phyloP scores from a whole-genome alignment of 2,888 invertebrate genomes.

The Aleiodes alternator region DNA sequence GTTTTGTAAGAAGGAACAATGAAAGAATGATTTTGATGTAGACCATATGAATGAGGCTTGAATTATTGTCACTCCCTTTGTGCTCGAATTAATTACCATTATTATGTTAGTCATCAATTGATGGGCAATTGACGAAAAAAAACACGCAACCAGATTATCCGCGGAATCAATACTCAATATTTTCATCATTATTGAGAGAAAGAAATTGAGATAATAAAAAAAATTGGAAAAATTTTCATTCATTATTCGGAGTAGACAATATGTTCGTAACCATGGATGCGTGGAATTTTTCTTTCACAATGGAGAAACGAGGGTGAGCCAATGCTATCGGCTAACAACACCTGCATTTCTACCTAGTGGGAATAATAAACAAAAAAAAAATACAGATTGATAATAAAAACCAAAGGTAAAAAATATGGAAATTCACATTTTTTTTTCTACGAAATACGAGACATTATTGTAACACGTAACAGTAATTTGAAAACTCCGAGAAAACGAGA shows the following conservation, averaged over 20 bases:
- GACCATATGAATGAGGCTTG: constrained; percentile 22
- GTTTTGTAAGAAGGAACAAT: background rate
- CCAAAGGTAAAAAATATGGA: background rate
- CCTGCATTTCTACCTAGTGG: constrained; percentile 8
- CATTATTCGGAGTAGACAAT: constrained; percentile 19
- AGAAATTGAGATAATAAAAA: background rate
- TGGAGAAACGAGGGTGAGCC: background rate
- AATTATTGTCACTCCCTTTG: constrained; percentile 9
- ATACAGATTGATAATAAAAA: constrained; percentile 4
- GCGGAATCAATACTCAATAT: constrained; percentile 11
- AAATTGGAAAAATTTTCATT: background rate
- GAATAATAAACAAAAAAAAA: constrained; percentile 23
- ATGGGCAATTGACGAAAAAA: background rate
- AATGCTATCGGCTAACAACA: constrained; percentile 5
- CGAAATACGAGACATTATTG: constrained; percentile 21
- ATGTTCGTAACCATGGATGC: constrained; percentile 24
- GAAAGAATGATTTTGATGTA: constrained; percentile 1
- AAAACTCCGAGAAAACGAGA: constrained; percentile 33
- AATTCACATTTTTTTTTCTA: background rate
- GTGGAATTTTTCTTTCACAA: constrained; percentile 13
- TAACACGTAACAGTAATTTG: constrained; percentile 5
- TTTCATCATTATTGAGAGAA: background rate
- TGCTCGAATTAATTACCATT: background rate
- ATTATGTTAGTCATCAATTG: background rate
- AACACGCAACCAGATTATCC: background rate